phyloP scores from a whole-genome alignment of 2,797 vertebrate species.

The Myoxocephalus aenaeus region DNA sequence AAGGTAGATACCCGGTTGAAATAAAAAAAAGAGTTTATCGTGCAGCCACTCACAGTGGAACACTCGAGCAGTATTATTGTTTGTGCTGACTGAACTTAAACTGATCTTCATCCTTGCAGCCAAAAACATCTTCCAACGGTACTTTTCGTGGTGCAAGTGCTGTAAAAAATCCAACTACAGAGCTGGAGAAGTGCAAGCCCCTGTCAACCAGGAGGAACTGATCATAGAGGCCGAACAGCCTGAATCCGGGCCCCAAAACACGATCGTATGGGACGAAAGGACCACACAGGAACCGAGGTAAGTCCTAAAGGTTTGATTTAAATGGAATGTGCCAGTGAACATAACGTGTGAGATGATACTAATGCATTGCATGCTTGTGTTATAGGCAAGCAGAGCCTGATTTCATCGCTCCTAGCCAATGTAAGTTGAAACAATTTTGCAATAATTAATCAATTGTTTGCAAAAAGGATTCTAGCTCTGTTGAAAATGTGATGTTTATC shows the following conservation, averaged over 20 bases:
- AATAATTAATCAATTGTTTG: not conserved
- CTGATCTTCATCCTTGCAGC: slow-evolving; percentile 27
- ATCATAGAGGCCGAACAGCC: not conserved
- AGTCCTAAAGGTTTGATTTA: not conserved
- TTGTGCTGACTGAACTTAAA: not conserved
- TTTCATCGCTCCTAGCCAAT: not conserved
- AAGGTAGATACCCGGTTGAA: slow-evolving; percentile 35
- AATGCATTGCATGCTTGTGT: not conserved
- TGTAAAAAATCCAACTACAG: slow-evolving; percentile 17
- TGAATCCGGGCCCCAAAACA: slow-evolving; percentile 46
- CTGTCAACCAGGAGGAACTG: not conserved
- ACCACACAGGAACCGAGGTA: slow-evolving; percentile 21
- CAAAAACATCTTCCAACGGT: not conserved
- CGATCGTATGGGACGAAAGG: slow-evolving; percentile 34
- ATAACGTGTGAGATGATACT: not conserved
- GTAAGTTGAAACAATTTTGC: slow-evolving; percentile 34
- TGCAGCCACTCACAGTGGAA: not conserved
- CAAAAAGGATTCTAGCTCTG: not conserved
- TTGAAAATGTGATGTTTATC: not conserved
- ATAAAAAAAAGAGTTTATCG: too few species aligned
- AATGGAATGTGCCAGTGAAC: not conserved
- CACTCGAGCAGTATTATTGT: not conserved
- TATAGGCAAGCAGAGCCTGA: slow-evolving; percentile 15
- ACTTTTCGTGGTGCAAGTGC: slow-evolving; percentile 27
- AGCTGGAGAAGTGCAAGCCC: not conserved